Evolutionary conservation across 2,888 invertebrate species (phyloP).

Genomic region (Netelia fuscicornis): DNA sequence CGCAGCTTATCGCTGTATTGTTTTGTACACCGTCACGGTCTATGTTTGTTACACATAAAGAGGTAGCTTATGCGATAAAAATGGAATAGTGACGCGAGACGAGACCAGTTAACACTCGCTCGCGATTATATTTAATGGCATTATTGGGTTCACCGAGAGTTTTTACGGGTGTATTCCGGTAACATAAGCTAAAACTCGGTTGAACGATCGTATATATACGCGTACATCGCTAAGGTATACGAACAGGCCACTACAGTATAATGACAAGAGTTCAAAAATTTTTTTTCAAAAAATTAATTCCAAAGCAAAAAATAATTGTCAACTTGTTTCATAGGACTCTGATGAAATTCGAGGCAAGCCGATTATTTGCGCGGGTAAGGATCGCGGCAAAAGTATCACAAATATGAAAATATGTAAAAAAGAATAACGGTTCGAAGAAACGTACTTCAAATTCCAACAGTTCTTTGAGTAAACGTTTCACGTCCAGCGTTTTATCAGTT

Average conservation of each 20-base stretch:
- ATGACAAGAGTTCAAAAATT: no score
- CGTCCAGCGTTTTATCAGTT: conserved; percentile 21
- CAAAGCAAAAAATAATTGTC: no score
- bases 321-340: no score
- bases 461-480: conserved; percentile 17
- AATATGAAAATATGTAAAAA: conserved; percentile 51
- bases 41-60: conserved; percentile 57
- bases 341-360: no score
- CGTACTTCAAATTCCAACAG: conserved; percentile 37
- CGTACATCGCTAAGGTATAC: no score
- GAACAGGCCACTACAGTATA: no score
- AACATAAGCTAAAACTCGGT: no score
- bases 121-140: conserved; percentile 61
- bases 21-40: conserved; percentile 41
- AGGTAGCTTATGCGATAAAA: conserved; percentile 51
- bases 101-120: conserved; percentile 16
- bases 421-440: conserved; percentile 49
- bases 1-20: conserved; percentile 36
- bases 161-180: not conserved
- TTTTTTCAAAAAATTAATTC: no score
- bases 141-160: conserved; percentile 42
- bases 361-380: not conserved
- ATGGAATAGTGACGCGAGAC: not conserved
- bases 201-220: no score
- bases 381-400: conserved; percentile 9